phyloP scores from a whole-genome alignment of 2,113 vertebrate species.

The Galemys pyrenaicus region DNA sequence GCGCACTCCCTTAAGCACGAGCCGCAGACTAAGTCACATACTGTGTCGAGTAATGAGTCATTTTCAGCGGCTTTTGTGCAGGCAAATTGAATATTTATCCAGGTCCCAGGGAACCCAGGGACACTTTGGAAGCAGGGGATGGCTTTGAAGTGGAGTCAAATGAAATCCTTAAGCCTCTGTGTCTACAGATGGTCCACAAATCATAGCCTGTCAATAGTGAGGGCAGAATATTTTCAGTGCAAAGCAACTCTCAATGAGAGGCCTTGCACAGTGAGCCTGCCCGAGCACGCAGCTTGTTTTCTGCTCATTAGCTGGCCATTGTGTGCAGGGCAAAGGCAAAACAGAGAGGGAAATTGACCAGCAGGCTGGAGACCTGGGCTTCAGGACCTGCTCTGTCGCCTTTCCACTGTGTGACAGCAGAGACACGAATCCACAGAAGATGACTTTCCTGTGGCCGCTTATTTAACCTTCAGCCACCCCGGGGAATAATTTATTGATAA shows the following conservation, averaged over 20 bases:
- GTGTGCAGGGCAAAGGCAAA: neutral
- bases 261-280: neutral
- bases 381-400: neutral
- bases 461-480: neutral
- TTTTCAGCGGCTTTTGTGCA: slow-evolving; percentile 46
- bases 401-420: neutral
- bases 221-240: neutral
- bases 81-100: slow-evolving; percentile 57
- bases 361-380: neutral
- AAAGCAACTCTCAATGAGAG: neutral
- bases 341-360: neutral
- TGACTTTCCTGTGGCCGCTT: neutral
- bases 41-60: slow-evolving; percentile 25
- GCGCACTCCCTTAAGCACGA: slow-evolving; percentile 25
- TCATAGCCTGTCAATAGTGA: neutral
- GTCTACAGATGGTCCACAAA: neutral
- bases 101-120: slow-evolving; percentile 50
- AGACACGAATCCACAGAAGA: neutral
- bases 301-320: neutral
- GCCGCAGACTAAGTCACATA: slow-evolving; percentile 42
- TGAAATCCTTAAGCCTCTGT: slow-evolving; percentile 56
- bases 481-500: neutral
- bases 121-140: slow-evolving; percentile 19
- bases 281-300: too few relatives aligned
- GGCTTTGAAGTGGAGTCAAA: slow-evolving; percentile 73